Base-by-base conservation (phyloP, 2,888 invertebrate genomes). In the Monoplex corrugatus region DNA sequence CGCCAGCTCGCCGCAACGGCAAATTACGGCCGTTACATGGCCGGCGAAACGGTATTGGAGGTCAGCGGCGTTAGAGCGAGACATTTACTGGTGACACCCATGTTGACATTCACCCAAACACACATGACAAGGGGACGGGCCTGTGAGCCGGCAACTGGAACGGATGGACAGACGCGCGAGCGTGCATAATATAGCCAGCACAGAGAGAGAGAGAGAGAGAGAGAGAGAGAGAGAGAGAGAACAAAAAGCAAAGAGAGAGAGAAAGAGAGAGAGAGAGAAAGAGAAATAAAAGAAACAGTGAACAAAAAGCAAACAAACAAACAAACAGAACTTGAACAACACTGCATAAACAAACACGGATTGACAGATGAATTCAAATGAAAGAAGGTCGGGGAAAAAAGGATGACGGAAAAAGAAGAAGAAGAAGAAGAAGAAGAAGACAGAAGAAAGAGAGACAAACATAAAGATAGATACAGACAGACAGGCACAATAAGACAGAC, bases 101-200 rank as follows among this genome's bases (percentile, higher is more conserved):
- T 43, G 40, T 78, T 84, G 84, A 84, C 84, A 84, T 84, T 84
- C 84, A 57, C 84, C 84, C 84, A 84, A 84, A 50, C 84, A 84
- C 50, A 38, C 23, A 10, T 63, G 63, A 63, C 6, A 10, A 75
- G 75, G 35, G 35, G 75, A 75, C 10, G 35, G 35, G 19, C 35
- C 6, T 16, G 35, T 6, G 57, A 23, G 57, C 0, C 1, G 32
- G 72, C n/a, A 32, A n/a, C 10, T 32, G 68, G 2, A 23, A n/a
- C n/a, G n/a, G 57, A 2, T 13, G 23, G 57, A 57, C 57, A 57
- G 75, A n/a, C 10, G 19, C 3, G 38, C 2, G 19, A 0, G 16
- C 0, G 63, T 23, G 63, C 0, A 23, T 8, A 16, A 13, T 8
- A 16, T 50, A n/a, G 28, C 68, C 28, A n/a, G n/a, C 28, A 68